Base-by-base conservation (phyloP, 1,140 invertebrate species). In the Pristionchus pacificus region DNA sequence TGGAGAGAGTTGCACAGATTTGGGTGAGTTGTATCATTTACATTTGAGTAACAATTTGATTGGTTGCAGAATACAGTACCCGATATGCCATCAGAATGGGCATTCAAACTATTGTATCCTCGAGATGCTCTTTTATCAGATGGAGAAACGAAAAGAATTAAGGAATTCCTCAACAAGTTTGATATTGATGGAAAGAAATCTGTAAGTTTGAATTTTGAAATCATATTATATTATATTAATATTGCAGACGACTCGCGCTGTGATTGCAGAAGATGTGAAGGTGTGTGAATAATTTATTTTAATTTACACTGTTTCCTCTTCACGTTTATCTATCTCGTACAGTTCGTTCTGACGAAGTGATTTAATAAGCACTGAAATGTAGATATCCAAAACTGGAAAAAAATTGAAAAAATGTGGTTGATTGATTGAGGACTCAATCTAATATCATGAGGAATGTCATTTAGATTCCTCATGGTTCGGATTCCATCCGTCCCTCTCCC, bases 61-160 rank as follows among this genome's bases (percentile, higher is more conserved):
- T 61, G 60, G 3, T 49, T 68, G 38, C 65, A 72, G 91, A 88
- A 91, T 84, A 85, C 86, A 71, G 88, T 88, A 77, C 90, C 91
- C 14, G 79, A 86, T 27, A 81, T 91, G 25, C 86, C 89, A 24
- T 84, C 89, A 0, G 87, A 89, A 77, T 87, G 90, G 63, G 79
- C 91, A 0, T 84, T 95, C 31, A 88, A 89, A 70, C 87, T 90
- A 27, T 85, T 93, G 14, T 96, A 95, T 86, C 93, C 93, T 0
- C 92, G 91, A 78, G 88, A 90, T 68, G 85, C 88, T 10, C 90
- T 95, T 82, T 83, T 94, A 60, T 55, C 29, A 27, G 60, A 58
- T 1, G 38, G 31, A 19, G 65, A 72, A 55, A 60, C 28, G 25
- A 32, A 63, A 6, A 58, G 33, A 29, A 59, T 68, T 28, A 69